These are phyloP conservation scores for Indri indri DNA, from an alignment of 2,113 vertebrate species.

Conservation along the genomic window DNA sequence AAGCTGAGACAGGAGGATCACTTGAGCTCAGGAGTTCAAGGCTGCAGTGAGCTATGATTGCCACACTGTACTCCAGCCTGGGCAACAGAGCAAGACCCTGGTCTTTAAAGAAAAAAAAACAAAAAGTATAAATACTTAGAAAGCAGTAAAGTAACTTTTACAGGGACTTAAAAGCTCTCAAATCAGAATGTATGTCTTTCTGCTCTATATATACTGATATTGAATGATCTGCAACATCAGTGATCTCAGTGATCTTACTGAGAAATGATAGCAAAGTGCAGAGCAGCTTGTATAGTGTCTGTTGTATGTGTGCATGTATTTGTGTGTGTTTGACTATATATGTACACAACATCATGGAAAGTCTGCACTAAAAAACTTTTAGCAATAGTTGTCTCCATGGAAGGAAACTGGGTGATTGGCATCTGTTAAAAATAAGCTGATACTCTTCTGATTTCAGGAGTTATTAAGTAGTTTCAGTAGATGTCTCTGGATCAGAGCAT, in stretches of 20 bases:
- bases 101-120: too few relatives aligned
- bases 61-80: too few relatives aligned
- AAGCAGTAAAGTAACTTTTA: background rate
- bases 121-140: background rate
- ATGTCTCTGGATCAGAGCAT: background rate
- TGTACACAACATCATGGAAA: background rate
- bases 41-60: too few relatives aligned
- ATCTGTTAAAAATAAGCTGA: background rate
- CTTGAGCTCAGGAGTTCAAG: too few relatives aligned
- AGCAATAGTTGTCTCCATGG: background rate
- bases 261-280: background rate
- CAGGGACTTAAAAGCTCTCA: background rate
- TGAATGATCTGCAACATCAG: background rate
- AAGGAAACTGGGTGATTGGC: background rate
- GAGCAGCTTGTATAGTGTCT: background rate
- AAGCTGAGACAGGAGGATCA: too few relatives aligned
- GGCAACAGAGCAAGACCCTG: too few relatives aligned
- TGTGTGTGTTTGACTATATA: background rate
- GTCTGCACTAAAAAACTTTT: background rate
- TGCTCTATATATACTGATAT: background rate
- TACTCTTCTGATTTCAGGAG: background rate
- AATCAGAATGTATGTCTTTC: background rate
- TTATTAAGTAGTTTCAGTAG: background rate
- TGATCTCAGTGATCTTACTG: background rate
- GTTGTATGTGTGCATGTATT: background rate